Base-by-base conservation (phyloP, 2,113 vertebrate genomes). In the Burhinus bistriatus region DNA sequence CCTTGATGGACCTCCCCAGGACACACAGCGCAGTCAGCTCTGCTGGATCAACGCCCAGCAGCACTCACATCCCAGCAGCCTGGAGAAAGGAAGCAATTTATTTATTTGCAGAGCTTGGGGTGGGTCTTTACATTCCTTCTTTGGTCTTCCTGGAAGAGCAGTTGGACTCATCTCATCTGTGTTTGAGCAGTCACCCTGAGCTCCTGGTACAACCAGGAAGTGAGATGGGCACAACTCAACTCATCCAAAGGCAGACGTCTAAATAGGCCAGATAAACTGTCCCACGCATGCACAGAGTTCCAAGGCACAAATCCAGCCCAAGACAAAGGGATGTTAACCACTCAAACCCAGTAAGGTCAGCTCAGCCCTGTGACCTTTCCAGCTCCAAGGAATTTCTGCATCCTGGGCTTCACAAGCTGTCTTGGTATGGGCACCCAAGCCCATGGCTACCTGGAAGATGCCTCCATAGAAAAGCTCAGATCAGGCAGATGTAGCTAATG, bases 241-340 rank as follows among this genome's bases (percentile, higher is more conserved):
- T 58, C 66, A 38, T 51, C 47, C 73, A 83, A 65, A 62, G 44
- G 44, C 32, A 47, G 38, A 34, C 22, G 6, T n/a, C 38, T 49
- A 36, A 64, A 68, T 1, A 58, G 52, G 38, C 30, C 70, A 49
- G 21, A 51, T 18, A 47, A 91, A 44, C 2, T 25, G 36, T n/a
- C 5, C 30, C 36, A 64, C 54, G 12, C 8, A 9, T 40, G 47
- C 29, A 25, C 61, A 82, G 57, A 34, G 27, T 25, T 36, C 38
- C 75, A 90, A 44, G 34, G 71, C 61, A 85, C 0, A 0, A 79
- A 68, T 17, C 34, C 17, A 22, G 36, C 30, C 26, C 44, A 52
- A 19, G 72, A 36, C 0, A 0, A 91, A 75, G 59, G 22, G 3
- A 2, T 4, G 1, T 52, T 52, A 26, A 19, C 58, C 1, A 1